Conservation (phyloP, 2,797 vertebrate genomes). For the Morelia viridis region DNA sequence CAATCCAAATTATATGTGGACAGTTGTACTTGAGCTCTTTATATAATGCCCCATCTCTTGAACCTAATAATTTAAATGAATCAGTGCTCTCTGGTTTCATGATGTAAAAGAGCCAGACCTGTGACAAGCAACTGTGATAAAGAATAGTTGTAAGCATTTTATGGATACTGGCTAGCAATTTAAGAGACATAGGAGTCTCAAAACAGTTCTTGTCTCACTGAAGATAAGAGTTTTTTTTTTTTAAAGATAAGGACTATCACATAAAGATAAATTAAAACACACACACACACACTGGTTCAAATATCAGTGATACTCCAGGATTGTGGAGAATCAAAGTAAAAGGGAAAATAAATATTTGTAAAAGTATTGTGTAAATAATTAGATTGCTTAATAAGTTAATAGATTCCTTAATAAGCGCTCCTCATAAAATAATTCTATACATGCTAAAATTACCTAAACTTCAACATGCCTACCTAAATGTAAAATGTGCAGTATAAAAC, state of each 20-base stretch:
- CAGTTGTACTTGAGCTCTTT: slow-evolving; percentile 51
- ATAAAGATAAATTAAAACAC: neutral
- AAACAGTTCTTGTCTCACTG: neutral
- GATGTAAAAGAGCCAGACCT: neutral
- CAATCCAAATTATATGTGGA: slow-evolving; percentile 37
- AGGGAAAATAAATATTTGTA: neutral
- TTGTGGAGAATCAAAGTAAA: neutral
- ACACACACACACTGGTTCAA: neutral
- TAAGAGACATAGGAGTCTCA: neutral
- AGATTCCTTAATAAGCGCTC: neutral
- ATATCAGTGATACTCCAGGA: no score
- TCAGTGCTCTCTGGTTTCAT: slow-evolving; percentile 38
- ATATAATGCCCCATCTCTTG: slow-evolving; percentile 49
- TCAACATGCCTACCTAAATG: neutral
- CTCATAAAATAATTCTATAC: neutral
- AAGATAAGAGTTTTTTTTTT: neutral
- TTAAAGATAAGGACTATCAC: neutral
- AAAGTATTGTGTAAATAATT: neutral
- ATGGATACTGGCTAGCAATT: neutral
- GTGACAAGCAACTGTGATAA: neutral
- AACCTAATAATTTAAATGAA: slow-evolving; percentile 62
- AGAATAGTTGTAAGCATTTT: neutral
- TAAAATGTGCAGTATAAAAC: neutral
- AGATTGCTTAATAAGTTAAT: neutral
- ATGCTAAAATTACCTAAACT: neutral